phyloP scores from a whole-genome alignment of 2,797 vertebrate genomes.

The Heteromormyrus szaboi region DNA sequence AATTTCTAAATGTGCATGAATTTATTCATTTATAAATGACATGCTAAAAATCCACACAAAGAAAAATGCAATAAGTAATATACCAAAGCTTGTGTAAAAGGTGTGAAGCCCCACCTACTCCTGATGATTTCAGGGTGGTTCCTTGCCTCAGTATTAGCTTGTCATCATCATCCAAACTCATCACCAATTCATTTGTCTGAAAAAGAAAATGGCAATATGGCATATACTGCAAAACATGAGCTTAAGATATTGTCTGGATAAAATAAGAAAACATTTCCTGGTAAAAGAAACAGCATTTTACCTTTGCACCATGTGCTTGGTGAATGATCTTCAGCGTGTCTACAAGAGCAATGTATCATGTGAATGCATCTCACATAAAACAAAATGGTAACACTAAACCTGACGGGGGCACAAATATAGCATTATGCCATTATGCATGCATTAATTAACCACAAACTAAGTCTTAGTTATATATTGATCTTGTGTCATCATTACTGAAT shows the following conservation, averaged over 20 bases:
- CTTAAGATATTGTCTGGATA: neutral
- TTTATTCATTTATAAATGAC: neutral
- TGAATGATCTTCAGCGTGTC: constrained; percentile 93
- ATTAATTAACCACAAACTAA: neutral
- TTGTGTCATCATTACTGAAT: neutral
- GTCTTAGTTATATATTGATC: neutral
- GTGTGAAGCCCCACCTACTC: constrained; percentile 66
- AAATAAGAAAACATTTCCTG: neutral
- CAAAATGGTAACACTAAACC: neutral
- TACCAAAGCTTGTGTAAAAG: neutral
- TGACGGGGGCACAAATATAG: neutral
- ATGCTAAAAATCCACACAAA: neutral
- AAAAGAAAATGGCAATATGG: constrained; percentile 10
- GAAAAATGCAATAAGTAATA: neutral
- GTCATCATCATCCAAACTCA: constrained; percentile 84
- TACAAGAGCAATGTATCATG: constrained; percentile 44
- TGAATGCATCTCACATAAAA: neutral
- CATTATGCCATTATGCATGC: neutral
- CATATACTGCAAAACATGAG: neutral
- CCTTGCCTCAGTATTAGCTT: constrained; percentile 68
- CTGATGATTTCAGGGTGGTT: constrained; percentile 67
- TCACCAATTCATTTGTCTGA: constrained; percentile 85
- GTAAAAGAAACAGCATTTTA: constrained; percentile 37
- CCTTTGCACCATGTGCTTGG: constrained; percentile 89
- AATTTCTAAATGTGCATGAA: neutral